These are phyloP conservation scores for Glomeris maerens DNA, from an alignment of 1,140 invertebrate species.

Conservation along the genomic window DNA sequence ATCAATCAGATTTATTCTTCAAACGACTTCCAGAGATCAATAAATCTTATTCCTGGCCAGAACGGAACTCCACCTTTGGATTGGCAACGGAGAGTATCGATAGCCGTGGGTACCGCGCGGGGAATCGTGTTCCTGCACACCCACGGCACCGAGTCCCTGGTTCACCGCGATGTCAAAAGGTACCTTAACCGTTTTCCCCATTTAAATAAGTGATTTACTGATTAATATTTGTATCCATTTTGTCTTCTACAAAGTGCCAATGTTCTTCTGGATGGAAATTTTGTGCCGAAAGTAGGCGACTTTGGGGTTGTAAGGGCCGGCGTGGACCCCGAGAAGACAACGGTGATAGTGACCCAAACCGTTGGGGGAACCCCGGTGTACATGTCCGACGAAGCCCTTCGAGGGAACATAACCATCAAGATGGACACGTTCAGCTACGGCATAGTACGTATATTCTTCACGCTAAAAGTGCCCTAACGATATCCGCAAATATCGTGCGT, in stretches of 20 bases:
- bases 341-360: constrained; percentile 33
- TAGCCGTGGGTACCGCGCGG: constrained; percentile 68
- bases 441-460: constrained; percentile 44
- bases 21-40: too few species aligned
- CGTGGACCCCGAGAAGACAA: constrained; percentile 27
- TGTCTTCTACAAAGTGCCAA: constrained; percentile 44
- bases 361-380: constrained; percentile 55
- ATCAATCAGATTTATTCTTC: too few species aligned
- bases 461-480: too few species aligned
- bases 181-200: too few species aligned
- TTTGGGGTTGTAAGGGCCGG: constrained; percentile 51
- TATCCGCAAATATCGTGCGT: too few species aligned
- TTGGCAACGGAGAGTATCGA: constrained; percentile 60
- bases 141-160: constrained; percentile 56
- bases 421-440: constrained; percentile 63
- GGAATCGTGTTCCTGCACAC: constrained; percentile 83
- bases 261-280: constrained; percentile 47
- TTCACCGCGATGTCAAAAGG: constrained; percentile 90
- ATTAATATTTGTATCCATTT: constrained; percentile 29
- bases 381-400: constrained; percentile 57
- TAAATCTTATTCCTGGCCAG: constrained; percentile 23
- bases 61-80: constrained; percentile 44
- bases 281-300: constrained; percentile 52
- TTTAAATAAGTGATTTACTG: constrained; percentile 58
- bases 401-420: constrained; percentile 53